Percentiles rank a stretch among this genome's conserved stretches.
These are phyloP conservation scores for Porites australiensis DNA, from an alignment of 64 coral and sea anemone species.

Conservation along the genomic window DNA sequence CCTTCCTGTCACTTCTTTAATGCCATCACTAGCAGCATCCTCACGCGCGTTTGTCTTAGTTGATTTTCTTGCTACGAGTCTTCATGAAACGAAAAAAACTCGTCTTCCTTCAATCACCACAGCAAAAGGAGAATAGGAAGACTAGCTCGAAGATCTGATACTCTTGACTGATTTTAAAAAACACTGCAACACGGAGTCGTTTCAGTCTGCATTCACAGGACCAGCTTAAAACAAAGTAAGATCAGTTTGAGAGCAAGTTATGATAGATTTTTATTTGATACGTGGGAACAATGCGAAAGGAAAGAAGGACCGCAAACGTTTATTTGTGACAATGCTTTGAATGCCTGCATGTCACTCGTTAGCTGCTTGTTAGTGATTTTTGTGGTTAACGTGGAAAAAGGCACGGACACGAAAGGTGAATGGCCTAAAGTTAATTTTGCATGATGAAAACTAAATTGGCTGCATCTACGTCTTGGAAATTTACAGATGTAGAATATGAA, in stretches of 20 bases:
- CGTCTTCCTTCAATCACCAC: neutral
- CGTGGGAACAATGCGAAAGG: no score
- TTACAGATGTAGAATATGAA: conserved; percentile 1
- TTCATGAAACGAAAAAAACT: conserved; percentile 4
- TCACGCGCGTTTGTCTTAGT: conserved; percentile 18
- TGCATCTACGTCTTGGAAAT: no score
- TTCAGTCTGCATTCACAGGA: conserved; percentile 19
- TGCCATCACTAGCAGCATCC: no score
- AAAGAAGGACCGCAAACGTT: no score
- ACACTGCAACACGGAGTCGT: neutral
- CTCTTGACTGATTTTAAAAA: neutral
- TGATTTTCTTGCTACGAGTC: neutral
- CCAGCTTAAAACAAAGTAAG: neutral
- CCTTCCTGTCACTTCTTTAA: no score
- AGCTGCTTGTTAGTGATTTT: neutral
- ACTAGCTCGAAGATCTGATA: neutral
- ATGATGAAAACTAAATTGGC: neutral
- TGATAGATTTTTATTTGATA: neutral
- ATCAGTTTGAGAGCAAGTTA: neutral
- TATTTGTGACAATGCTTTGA: no score
- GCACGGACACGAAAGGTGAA: neutral
- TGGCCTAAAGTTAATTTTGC: neutral
- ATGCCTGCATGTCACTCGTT: no score
- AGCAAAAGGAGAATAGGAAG: no score
- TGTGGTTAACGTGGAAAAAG: neutral